phyloP scores from a whole-genome alignment of 64 coral and sea anemone genomes.

The Montipora foliosa region DNA sequence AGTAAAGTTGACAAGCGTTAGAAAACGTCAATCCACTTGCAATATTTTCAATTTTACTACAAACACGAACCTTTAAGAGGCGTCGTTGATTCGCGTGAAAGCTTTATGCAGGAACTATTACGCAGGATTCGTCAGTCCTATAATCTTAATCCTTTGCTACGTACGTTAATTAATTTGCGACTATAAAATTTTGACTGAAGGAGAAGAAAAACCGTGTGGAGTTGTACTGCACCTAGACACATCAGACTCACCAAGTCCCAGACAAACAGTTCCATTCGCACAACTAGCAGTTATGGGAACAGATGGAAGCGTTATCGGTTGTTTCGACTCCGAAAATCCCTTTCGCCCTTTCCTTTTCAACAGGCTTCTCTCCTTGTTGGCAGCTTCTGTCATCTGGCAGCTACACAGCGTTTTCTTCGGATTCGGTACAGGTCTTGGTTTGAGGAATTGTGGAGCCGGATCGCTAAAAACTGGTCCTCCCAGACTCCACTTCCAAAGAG shows the following conservation, averaged over 20 bases:
- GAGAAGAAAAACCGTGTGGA: not conserved
- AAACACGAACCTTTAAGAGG: not conserved
- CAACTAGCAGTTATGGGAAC: not conserved
- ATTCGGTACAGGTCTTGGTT: not conserved
- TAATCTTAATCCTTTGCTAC: too few species aligned
- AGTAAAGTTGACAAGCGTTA: too few species aligned
- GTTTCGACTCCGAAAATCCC: not conserved
- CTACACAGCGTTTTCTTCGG: not conserved
- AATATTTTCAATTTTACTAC: too few species aligned
- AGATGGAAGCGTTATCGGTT: not conserved
- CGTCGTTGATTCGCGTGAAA: too few species aligned
- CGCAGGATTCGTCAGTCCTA: too few species aligned
- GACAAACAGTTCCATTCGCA: not conserved
- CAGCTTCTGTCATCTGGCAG: not conserved
- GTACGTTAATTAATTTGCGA: not conserved
- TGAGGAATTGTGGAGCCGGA: not conserved
- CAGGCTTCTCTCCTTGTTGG: constrained; percentile 13
- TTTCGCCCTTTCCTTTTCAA: not conserved
- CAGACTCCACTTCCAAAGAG: constrained; percentile 61
- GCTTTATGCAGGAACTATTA: too few species aligned
- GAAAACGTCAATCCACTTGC: too few species aligned
- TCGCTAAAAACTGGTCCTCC: constrained; percentile 42
- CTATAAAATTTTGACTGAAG: not conserved
- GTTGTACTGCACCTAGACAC: not conserved
- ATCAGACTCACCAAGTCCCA: not conserved